A percentile compares a stretch with the other conserved stretches of the same genome.
These are phyloP conservation scores for Haliclona indistincta DNA, from an alignment of 37 sponge, comb jelly and placozoan species.

Conservation along the genomic window DNA sequence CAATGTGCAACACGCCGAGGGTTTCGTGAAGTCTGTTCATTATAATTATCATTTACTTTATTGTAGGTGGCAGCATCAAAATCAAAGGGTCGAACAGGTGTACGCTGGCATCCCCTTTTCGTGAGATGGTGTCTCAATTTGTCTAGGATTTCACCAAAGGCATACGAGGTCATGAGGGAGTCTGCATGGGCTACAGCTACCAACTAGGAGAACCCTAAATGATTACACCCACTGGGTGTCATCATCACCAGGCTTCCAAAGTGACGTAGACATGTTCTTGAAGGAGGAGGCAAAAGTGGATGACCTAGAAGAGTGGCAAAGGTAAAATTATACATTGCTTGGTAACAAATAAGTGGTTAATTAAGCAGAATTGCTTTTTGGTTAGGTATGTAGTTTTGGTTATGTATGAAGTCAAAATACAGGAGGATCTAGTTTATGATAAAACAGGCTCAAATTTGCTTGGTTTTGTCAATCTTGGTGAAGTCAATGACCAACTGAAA, in stretches of 20 bases:
- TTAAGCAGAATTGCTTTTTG: background rate
- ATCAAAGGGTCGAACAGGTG: background rate
- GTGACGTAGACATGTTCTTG: conserved; percentile 11
- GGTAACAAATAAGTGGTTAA: background rate
- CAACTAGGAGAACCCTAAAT: conserved; percentile 45
- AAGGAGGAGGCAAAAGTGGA: conserved; percentile 30
- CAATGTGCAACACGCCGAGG: no score
- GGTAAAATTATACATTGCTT: background rate
- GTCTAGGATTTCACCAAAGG: conserved; percentile 5
- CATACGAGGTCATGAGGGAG: conserved; percentile 8
- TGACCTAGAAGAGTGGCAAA: conserved; percentile 32
- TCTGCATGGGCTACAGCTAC: conserved; percentile 23
- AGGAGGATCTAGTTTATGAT: conserved; percentile 10
- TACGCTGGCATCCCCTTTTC: conserved; percentile 28
- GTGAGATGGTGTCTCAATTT: conserved; percentile 25
- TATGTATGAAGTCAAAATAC: conserved; percentile 17
- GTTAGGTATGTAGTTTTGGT: background rate
- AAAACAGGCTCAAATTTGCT: background rate
- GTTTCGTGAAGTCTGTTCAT: no score
- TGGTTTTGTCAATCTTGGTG: conserved; percentile 21
- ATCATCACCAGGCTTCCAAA: conserved; percentile 40
- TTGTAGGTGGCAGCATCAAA: conserved; percentile 1
- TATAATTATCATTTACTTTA: no score
- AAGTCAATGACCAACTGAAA: background rate
- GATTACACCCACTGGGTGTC: conserved; percentile 57